A percentile compares a stretch with the other conserved stretches of the same genome.
These are phyloP conservation scores for Falco naumanni DNA, from an alignment of 2,797 vertebrate species.

Conservation along the genomic window DNA sequence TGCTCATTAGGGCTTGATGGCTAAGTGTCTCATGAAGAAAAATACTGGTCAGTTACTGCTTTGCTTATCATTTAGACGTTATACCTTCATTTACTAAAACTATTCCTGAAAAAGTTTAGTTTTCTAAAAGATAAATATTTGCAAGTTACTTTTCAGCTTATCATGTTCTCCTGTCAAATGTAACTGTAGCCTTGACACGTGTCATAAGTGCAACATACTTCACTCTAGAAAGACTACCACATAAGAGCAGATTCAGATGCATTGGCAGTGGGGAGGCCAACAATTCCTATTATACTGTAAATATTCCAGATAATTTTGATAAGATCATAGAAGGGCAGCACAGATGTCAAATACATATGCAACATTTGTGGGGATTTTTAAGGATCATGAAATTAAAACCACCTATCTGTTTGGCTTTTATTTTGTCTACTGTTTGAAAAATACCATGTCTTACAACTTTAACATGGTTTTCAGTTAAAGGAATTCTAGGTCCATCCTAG, in stretches of 20 bases:
- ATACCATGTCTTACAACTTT: not conserved
- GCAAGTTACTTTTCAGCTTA: not conserved
- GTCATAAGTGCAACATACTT: not conserved
- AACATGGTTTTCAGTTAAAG: not conserved
- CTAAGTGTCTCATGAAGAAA: not conserved
- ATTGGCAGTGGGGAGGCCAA: not conserved
- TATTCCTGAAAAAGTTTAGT: not conserved
- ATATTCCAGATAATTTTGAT: not conserved
- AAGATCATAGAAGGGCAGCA: not conserved
- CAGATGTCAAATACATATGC: not conserved
- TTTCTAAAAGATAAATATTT: not conserved
- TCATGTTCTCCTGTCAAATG: not conserved
- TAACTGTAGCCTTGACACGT: fast-evolving
- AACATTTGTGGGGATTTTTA: not conserved
- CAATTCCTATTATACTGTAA: not conserved
- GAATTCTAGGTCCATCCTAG: not conserved
- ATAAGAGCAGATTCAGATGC: not conserved
- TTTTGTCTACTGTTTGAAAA: not conserved
- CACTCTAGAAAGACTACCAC: not conserved
- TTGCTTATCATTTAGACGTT: not conserved
- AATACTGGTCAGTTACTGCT: not conserved
- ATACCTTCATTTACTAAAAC: not conserved
- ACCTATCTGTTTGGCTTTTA: not conserved
- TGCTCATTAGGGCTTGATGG: not conserved
- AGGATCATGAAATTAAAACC: not conserved